Conservation (phyloP, 1,140 invertebrate species). For the Ostrea denselamellosa region DNA sequence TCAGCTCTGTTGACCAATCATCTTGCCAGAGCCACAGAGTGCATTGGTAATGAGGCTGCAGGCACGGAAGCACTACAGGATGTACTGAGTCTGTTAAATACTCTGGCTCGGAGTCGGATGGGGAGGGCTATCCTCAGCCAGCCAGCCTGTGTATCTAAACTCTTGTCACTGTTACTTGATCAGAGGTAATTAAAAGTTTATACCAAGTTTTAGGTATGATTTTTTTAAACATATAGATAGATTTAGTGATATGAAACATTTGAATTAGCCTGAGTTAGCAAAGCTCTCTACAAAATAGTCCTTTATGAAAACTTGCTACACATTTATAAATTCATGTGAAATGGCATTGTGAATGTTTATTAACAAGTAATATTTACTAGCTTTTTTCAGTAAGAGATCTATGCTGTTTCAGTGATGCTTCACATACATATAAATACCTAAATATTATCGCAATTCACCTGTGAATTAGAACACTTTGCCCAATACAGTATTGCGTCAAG, state of each 20-base stretch:
- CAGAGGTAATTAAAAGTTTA: slow-evolving; percentile 67
- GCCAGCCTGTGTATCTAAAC: slow-evolving; percentile 78
- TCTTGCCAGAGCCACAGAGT: slow-evolving; percentile 77
- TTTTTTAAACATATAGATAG: background rate
- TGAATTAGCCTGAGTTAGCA: too few relatives aligned
- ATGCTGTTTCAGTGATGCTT: too few relatives aligned
- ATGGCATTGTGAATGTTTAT: too few relatives aligned
- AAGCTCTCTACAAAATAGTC: too few relatives aligned
- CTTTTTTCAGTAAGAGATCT: too few relatives aligned
- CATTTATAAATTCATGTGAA: too few relatives aligned
- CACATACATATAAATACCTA: too few relatives aligned
- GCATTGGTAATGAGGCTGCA: slow-evolving; percentile 74
- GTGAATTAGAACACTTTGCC: too few relatives aligned
- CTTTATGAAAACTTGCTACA: too few relatives aligned
- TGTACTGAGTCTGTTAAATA: slow-evolving; percentile 77
- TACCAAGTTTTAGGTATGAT: background rate
- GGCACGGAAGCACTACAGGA: slow-evolving; percentile 78
- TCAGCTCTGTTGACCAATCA: slow-evolving; percentile 78
- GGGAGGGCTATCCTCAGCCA: slow-evolving; percentile 79
- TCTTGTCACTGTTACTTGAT: slow-evolving; percentile 77
- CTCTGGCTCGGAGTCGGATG: slow-evolving; percentile 76
- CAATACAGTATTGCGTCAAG: too few relatives aligned
- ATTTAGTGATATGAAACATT: background rate
- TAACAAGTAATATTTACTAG: too few relatives aligned
- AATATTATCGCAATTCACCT: too few relatives aligned